A percentile compares a stretch with the other conserved stretches of the same genome.
Evolutionary conservation across 1,140 invertebrate species (phyloP).

Genomic region (Diprion similis): DNA sequence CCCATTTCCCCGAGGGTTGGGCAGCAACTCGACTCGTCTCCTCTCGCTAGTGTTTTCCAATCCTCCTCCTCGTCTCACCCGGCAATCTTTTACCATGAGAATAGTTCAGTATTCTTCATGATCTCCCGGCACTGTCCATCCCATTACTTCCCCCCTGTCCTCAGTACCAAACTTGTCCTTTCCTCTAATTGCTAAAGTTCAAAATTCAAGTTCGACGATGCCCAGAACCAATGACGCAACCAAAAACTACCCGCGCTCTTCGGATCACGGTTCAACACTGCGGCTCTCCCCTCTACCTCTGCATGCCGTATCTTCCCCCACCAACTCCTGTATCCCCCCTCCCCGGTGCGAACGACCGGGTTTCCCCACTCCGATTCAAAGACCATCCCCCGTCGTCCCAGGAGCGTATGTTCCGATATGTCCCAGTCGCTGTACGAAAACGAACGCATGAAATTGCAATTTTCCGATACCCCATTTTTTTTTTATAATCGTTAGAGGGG

Average conservation of each 20-base stretch:
- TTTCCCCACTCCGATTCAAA: not conserved
- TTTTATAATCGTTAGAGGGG: too few species aligned
- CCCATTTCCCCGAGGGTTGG: slow-evolving; percentile 49
- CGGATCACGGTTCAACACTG: slow-evolving; percentile 50
- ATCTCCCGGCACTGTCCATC: not conserved
- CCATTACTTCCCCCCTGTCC: slow-evolving; percentile 7
- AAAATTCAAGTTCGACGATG: not conserved
- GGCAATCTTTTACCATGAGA: not conserved
- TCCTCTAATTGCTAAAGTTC: too few species aligned
- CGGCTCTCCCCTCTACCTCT: slow-evolving; percentile 40
- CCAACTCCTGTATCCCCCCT: slow-evolving; percentile 27
- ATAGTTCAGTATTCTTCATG: not conserved
- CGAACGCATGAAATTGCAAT: not conserved
- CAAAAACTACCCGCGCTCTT: slow-evolving; percentile 31
- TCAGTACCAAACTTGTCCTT: slow-evolving; percentile 29
- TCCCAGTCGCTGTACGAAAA: not conserved
- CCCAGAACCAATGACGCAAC: slow-evolving; percentile 2
- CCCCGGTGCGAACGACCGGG: not conserved
- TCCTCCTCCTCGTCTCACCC: slow-evolving; percentile 20
- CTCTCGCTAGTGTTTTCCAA: slow-evolving; percentile 23
- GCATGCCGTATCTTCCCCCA: slow-evolving; percentile 2
- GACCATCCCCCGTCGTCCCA: not conserved
- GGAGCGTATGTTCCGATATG: not conserved
- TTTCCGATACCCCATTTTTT: not conserved
- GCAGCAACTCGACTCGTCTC: not conserved